These are phyloP conservation scores for Gallinago media DNA, from an alignment of 2,113 vertebrate genomes.

Conservation along the genomic window DNA sequence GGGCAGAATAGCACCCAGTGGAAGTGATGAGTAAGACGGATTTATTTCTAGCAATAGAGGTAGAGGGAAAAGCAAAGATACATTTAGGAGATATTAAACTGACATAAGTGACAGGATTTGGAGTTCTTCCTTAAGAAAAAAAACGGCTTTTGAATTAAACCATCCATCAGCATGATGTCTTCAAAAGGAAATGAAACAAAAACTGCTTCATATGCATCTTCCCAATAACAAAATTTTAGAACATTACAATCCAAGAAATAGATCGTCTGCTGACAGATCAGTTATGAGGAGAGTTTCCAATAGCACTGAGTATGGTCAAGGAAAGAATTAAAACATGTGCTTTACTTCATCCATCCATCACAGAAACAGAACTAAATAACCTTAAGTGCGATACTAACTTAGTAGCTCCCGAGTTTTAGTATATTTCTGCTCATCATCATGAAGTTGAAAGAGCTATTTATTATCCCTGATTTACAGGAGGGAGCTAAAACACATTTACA, in stretches of 20 bases:
- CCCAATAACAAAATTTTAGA: slow-evolving; percentile 7
- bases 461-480: not conserved
- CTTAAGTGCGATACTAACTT: not conserved
- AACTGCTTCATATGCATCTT: slow-evolving; percentile 10
- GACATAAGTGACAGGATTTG: not conserved
- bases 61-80: not conserved
- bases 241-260: not conserved
- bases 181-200: slow-evolving; percentile 14
- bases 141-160: not conserved
- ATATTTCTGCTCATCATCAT: not conserved
- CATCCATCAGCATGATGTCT: not conserved
- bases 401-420: not conserved
- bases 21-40: not conserved
- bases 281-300: not conserved
- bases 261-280: rapidly evolving
- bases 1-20: not conserved
- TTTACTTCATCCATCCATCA: not conserved
- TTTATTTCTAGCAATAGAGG: not conserved
- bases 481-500: not conserved
- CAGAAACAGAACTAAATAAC: not conserved
- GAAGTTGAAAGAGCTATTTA: not conserved
- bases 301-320: not conserved
- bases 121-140: not conserved
- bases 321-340: not conserved
- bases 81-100: not conserved